Conservation (phyloP, 2,888 invertebrate species). For the Lampropteryx suffumata region DNA sequence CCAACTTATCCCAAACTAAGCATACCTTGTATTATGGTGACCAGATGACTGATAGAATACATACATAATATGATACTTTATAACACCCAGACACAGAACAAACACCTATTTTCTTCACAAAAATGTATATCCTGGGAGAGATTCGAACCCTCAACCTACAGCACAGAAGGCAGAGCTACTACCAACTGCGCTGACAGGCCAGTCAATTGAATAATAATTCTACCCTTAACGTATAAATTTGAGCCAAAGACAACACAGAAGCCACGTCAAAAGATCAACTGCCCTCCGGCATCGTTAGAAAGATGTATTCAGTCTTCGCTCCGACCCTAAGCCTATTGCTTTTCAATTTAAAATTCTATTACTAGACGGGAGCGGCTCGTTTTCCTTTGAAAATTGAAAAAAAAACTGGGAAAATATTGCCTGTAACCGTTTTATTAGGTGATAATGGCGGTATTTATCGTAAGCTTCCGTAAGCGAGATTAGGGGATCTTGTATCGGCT, state of each 20-base stretch:
- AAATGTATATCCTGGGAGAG: no score
- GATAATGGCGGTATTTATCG: slow-evolving; percentile 46
- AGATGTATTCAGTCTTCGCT: slow-evolving; percentile 32
- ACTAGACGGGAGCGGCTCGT: slow-evolving; percentile 42
- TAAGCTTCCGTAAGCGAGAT: slow-evolving; percentile 35
- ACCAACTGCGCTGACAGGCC: no score
- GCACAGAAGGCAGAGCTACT: no score
- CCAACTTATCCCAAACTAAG: no score
- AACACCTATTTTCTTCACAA: no score
- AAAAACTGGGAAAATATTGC: slow-evolving; percentile 50
- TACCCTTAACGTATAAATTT: not conserved
- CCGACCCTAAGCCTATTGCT: slow-evolving; percentile 45
- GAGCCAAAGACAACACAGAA: slow-evolving; percentile 19
- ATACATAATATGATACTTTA: no score
- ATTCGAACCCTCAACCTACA: no score
- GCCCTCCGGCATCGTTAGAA: slow-evolving; percentile 39
- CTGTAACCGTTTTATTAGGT: slow-evolving; percentile 46
- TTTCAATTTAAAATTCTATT: slow-evolving; percentile 64
- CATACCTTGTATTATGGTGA: no score
- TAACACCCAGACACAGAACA: no score
- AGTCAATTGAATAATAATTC: no score
- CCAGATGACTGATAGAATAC: no score
- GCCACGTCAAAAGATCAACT: slow-evolving; percentile 28
- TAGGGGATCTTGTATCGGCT: slow-evolving; percentile 28
- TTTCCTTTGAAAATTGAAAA: slow-evolving; percentile 46